Base-by-base conservation (phyloP, 2,888 invertebrate genomes). In the Aphidius colemani region DNA sequence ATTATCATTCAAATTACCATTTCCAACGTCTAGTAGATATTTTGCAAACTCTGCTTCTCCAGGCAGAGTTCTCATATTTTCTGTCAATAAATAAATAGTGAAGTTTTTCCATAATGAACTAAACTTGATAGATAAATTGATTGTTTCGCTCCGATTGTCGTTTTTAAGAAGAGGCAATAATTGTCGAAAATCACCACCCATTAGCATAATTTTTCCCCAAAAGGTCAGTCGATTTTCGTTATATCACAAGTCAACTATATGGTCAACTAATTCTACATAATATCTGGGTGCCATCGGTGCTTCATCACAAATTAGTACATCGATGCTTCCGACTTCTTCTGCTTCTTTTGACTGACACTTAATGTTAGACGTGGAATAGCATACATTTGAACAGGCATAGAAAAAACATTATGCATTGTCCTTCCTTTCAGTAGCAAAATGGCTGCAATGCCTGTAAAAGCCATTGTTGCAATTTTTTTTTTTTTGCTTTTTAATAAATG, bases 391-490 rank as follows among this genome's bases (percentile, higher is more conserved):
- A 76, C 67, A 44, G 76, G 77, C 18, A 79, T 58, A 40, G 73
- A 70, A 66, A 81, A 81, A 13, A 69, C 61, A 30, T 73, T 74
- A 64, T 82, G 61, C 7, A 61, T 53, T 41, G 61, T 61, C 51
- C 51, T 57, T 7, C 65, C 57, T n/a, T 61, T 44, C 9, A 48
- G 65, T 2, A 65, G 57, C 46, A 61, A 61, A 40, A 71, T 75
- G 2, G 77, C 77, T 10, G 78, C 78, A 49, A 79, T 78, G 7
- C 78, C 79, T 3, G 65, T 65, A 18, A 57, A 65, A 13, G 64
- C 65, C 61, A 63, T 66, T n/a, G 62, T 60, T 40, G 51, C 44
- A 40, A 66, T 55, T 40, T 48, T 13, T 40, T 56, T 63, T 45
- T 39, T 45, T 53, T 57, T 45, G 51, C 59, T 56, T 60, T 51